Conservation (phyloP, 1,140 invertebrate species). For the Cotesia vestalis region DNA sequence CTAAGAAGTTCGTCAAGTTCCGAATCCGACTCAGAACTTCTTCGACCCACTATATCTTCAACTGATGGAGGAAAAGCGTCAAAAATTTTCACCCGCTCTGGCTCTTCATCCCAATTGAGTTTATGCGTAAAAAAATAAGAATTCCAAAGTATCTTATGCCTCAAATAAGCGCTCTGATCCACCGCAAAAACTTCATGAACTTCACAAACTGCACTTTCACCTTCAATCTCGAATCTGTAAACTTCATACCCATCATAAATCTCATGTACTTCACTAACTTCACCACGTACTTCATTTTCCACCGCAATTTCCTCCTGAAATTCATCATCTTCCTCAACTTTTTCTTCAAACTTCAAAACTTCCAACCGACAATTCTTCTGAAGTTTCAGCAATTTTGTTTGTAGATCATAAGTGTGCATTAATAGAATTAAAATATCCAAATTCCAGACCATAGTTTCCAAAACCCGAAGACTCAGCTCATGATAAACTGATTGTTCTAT, state of each 20-base stretch:
- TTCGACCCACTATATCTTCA: conserved; percentile 21
- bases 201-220: conserved; percentile 37
- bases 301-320: background rate
- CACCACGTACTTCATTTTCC: conserved; percentile 37
- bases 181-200: conserved; percentile 37
- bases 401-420: conserved; percentile 52
- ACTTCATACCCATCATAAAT: conserved; percentile 46
- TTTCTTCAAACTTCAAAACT: conserved; percentile 20
- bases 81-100: conserved; percentile 53
- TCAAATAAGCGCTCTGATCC: conserved; percentile 47
- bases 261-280: conserved; percentile 39
- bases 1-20: conserved; percentile 52
- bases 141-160: conserved; percentile 55
- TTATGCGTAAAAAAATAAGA: conserved; percentile 53
- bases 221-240: conserved; percentile 45
- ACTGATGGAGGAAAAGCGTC: conserved; percentile 50
- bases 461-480: conserved; percentile 54
- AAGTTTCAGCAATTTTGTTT: conserved; percentile 56
- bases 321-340: conserved; percentile 6
- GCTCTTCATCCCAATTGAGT: conserved; percentile 28
- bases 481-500: conserved; percentile 56
- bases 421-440: conserved; percentile 56
- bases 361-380: conserved; percentile 49
- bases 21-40: conserved; percentile 33
- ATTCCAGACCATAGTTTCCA: conserved; percentile 59